Evolutionary conservation across 1,140 invertebrate genomes (phyloP).

Genomic region (Drosophila kanapiae): DNA sequence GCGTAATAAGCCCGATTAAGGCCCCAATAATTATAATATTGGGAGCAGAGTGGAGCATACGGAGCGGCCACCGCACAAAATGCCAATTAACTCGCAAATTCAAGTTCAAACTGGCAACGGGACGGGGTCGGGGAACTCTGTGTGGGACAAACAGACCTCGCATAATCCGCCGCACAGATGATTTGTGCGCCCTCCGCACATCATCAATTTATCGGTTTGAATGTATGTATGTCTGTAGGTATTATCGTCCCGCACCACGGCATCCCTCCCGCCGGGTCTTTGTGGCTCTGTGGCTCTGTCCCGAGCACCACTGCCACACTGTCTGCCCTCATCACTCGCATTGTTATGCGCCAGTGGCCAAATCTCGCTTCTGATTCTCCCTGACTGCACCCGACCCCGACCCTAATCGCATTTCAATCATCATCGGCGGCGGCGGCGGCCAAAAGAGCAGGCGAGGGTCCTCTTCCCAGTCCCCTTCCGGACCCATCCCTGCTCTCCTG

Average conservation of each 20-base stretch:
- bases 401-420: conserved; percentile 82
- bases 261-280: too few species aligned
- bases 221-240: neutral
- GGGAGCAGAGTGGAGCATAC: conserved; percentile 11
- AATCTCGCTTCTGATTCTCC: conserved; percentile 61
- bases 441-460: conserved; percentile 48
- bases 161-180: conserved; percentile 64
- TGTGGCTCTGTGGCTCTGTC: neutral
- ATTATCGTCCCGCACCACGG: conserved; percentile 3
- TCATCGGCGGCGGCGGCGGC: conserved; percentile 67
- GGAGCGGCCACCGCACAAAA: conserved; percentile 21
- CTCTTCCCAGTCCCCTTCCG: neutral
- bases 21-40: conserved; percentile 51
- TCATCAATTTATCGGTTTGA: conserved; percentile 53
- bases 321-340: conserved; percentile 80
- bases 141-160: conserved; percentile 19
- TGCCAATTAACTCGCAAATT: conserved; percentile 70
- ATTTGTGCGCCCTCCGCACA: conserved; percentile 55
- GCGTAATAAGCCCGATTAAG: conserved; percentile 66
- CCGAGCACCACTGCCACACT: conserved; percentile 32
- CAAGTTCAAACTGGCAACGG: conserved; percentile 38
- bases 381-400: conserved; percentile 62
- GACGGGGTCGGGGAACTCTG: neutral
- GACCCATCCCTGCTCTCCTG: neutral
- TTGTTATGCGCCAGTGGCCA: conserved; percentile 78